Conservation (phyloP, 1,140 invertebrate species). For the Ips nitidus region DNA sequence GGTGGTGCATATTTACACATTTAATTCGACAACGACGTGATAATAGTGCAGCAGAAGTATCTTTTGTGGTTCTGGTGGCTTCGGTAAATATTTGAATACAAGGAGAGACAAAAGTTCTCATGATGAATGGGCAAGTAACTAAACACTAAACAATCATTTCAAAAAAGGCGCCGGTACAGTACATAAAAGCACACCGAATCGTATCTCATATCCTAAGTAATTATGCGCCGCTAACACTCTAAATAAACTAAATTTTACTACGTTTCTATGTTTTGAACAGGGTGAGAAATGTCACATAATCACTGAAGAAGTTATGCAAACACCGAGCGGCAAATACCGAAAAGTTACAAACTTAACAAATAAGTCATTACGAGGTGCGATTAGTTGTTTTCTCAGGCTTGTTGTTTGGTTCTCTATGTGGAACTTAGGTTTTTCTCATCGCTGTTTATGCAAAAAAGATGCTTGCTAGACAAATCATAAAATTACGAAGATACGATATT, state of each 20-base stretch:
- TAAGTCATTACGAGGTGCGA: conserved; percentile 15
- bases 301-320: conserved; percentile 28
- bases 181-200: conserved; percentile 6
- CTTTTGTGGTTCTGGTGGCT: too few relatives aligned
- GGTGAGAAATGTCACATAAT: conserved; percentile 27
- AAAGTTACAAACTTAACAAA: conserved; percentile 18
- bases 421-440: background rate
- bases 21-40: too few relatives aligned
- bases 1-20: too few relatives aligned
- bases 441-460: too few relatives aligned
- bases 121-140: conserved; percentile 19
- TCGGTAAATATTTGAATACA: too few relatives aligned
- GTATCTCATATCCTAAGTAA: background rate
- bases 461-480: too few relatives aligned
- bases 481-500: too few relatives aligned
- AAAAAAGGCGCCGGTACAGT: conserved; percentile 26
- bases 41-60: too few relatives aligned
- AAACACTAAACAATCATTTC: conserved; percentile 18
- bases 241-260: conserved; percentile 18
- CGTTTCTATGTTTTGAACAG: conserved; percentile 4
- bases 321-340: conserved; percentile 6
- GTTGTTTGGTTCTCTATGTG: conserved; percentile 1
- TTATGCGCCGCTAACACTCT: conserved; percentile 15
- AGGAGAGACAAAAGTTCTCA: conserved; percentile 21
- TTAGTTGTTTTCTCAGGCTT: conserved; percentile 22